These are phyloP conservation scores for Pentalonia nigronervosa DNA, from an alignment of 1,140 invertebrate genomes.

Conservation along the genomic window DNA sequence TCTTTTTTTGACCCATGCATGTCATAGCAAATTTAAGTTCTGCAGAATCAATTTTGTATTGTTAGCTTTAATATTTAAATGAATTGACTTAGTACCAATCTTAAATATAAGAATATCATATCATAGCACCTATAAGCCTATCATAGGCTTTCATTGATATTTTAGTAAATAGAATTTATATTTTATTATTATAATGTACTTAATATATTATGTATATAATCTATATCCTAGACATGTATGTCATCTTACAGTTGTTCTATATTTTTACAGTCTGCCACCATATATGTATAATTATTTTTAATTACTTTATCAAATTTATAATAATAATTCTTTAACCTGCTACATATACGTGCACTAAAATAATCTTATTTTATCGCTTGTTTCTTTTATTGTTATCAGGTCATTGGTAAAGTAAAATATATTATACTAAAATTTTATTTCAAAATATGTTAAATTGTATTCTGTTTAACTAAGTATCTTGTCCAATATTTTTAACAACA, in stretches of 20 bases:
- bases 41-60: not conserved
- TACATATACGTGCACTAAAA: too few species aligned
- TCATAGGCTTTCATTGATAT: not conserved
- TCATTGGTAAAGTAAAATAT: too few species aligned
- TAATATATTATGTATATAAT: not conserved
- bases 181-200: not conserved
- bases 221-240: too few species aligned
- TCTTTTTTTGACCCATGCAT: not conserved
- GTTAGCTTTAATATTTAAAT: not conserved
- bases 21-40: not conserved
- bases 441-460: too few species aligned
- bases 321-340: too few species aligned
- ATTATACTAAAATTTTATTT: too few species aligned
- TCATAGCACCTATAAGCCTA: not conserved
- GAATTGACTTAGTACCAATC: not conserved
- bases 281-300: not conserved
- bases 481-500: too few species aligned
- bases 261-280: not conserved
- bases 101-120: not conserved
- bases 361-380: too few species aligned
- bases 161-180: not conserved
- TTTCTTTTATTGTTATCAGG: too few species aligned
- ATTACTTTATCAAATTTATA: too few species aligned
- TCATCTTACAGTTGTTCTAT: not conserved
- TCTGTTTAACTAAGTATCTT: too few species aligned